Evolutionary conservation across 2,113 vertebrate species (phyloP).

Genomic region (Nannospalax galili): DNA sequence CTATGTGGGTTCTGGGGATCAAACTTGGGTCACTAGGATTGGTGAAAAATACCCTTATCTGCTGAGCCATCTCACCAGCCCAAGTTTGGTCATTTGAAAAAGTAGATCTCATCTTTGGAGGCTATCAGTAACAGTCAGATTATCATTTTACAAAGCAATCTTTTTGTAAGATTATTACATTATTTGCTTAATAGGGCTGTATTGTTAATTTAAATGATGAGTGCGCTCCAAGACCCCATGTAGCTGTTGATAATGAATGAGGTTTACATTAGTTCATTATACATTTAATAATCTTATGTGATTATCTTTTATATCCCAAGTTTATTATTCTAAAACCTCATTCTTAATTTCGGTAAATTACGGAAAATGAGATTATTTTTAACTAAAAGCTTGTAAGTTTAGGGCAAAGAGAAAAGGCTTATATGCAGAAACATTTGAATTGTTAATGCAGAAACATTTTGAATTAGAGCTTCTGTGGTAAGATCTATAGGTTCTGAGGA

Average conservation of each 20-base stretch:
- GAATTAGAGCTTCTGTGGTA: neutral
- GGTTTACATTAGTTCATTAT: neutral
- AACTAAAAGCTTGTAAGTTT: neutral
- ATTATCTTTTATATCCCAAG: constrained; percentile 5
- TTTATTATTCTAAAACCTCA: neutral
- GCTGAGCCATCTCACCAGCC: neutral
- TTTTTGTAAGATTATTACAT: constrained; percentile 27
- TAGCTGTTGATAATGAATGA: neutral
- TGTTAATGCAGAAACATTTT: neutral
- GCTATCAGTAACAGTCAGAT: neutral
- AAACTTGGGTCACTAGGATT: neutral
- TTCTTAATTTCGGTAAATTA: neutral
- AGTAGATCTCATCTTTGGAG: neutral
- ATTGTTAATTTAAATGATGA: constrained; percentile 3
- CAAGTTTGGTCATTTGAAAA: neutral
- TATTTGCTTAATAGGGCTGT: neutral
- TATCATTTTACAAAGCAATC: neutral
- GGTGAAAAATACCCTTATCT: neutral
- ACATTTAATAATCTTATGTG: neutral
- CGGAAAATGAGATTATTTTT: neutral
- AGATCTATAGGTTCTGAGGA: neutral
- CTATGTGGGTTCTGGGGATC: neutral
- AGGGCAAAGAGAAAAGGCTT: neutral
- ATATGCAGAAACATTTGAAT: neutral
- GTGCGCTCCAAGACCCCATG: neutral